Evolutionary conservation across 2,888 invertebrate genomes (phyloP), one percentile per base, ranked within the genome.

Genomic region (Acrobasis repandana): DNA sequence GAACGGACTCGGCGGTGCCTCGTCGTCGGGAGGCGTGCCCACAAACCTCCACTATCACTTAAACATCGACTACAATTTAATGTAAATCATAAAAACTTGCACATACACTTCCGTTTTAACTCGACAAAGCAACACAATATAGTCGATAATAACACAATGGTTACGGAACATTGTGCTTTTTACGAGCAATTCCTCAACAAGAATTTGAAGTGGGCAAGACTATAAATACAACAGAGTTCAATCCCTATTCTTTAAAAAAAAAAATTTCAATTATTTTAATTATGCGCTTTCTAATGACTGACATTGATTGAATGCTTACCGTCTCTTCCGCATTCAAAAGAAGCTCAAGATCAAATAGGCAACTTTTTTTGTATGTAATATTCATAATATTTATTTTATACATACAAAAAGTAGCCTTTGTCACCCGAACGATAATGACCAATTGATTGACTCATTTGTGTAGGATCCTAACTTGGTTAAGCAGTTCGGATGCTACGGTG

Each of bases 1-100:
- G 88, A 88, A 88, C 71, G 68, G 68, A 71, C 65, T 69, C 66
- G 73, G 72, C 76, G 86, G 85, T 85, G 86, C 86, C 86, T 77
- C 65, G 65, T 67, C 72, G 84, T 69, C 84, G 83, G 83, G 75
- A 77, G 85, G 85, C 83, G 85, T 83, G 79, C 67, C 80, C 68
- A 67, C 69, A 68, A 69, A 65, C 74, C 75, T 72, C 70, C 66
- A 68, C 75, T 69, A 72, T 64, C 62, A 63, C 66, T 62, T 56
- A 58, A 61, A 63, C 61, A 65, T 54, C 62, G 61, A 63, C 65
- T 70, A 67, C 58, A 62, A 56, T 61, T 65, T 65, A 67, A 59
- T 67, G 66, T 63, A 60, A 54, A 62, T 64, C 63, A 60, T 61
- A 62, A 58, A n/a, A 52, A 61, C 48, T 63, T 58, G 48, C 49